These are phyloP conservation scores for Lophura nycthemera DNA, from an alignment of 2,113 vertebrate species.

Conservation along the genomic window DNA sequence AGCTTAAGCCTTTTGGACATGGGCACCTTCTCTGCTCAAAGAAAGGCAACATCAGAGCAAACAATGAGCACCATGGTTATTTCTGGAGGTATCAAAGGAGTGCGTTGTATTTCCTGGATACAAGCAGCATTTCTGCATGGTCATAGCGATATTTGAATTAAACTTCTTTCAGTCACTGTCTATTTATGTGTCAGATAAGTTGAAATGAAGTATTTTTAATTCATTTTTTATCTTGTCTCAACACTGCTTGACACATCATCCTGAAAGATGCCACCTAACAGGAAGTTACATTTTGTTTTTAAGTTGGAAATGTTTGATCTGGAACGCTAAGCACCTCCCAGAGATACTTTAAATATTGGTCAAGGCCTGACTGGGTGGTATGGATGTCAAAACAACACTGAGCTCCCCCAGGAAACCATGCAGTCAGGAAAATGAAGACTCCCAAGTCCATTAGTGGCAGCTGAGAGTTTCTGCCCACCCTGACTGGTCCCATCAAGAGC, in stretches of 20 bases:
- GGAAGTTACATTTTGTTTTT: neutral
- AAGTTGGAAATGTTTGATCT: neutral
- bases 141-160: neutral
- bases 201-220: neutral
- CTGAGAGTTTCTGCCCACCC: neutral
- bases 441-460: neutral
- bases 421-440: neutral
- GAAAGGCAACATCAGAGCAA: neutral
- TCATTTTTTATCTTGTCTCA: neutral
- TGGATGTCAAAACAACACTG: neutral
- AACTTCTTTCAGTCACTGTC: neutral
- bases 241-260: neutral
- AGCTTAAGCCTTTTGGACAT: neutral
- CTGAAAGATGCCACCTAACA: neutral
- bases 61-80: neutral
- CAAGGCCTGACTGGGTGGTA: fast-evolving
- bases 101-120: neutral
- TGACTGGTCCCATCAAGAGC: neutral
- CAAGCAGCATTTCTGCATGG: neutral
- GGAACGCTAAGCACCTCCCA: neutral
- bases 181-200: neutral
- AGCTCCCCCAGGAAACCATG: neutral
- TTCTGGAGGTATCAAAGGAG: neutral
- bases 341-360: neutral
- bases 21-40: neutral